These are phyloP conservation scores for Hirudo medicinalis DNA, from an alignment of 1,140 invertebrate genomes.

Conservation along the genomic window DNA sequence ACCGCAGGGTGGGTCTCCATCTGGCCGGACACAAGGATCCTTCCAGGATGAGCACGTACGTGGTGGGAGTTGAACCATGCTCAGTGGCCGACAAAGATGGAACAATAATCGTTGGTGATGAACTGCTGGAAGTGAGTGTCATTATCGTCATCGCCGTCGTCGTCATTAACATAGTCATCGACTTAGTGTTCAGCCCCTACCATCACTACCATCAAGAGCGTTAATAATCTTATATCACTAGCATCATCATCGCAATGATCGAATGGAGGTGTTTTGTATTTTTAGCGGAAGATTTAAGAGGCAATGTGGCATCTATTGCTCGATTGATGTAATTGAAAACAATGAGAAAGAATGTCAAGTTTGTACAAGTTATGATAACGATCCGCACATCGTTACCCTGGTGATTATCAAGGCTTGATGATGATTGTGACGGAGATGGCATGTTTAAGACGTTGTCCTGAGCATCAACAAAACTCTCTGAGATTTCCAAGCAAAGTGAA, in stretches of 20 bases:
- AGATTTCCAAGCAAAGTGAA: too few relatives aligned
- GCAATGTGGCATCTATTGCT: too few relatives aligned
- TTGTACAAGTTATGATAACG: too few relatives aligned
- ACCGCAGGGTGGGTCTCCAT: slow-evolving; percentile 65
- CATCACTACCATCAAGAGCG: background rate
- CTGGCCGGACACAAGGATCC: slow-evolving; percentile 85
- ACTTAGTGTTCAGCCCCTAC: too few relatives aligned
- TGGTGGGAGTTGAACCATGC: slow-evolving; percentile 81
- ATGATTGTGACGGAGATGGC: too few relatives aligned
- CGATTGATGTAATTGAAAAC: too few relatives aligned
- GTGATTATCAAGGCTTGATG: too few relatives aligned
- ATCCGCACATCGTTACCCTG: too few relatives aligned
- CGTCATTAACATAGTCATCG: background rate
- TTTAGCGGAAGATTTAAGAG: too few relatives aligned
- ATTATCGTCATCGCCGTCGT: background rate
- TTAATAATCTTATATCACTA: background rate
- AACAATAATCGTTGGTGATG: slow-evolving; percentile 75
- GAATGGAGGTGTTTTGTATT: background rate
- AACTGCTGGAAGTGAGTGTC: slow-evolving; percentile 70
- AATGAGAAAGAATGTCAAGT: too few relatives aligned
- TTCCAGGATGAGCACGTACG: slow-evolving; percentile 86
- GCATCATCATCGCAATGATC: background rate
- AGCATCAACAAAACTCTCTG: too few relatives aligned
- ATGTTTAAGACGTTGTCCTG: too few relatives aligned
- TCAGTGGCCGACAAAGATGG: slow-evolving; percentile 63